Evolutionary conservation across 2,797 vertebrate species (phyloP), one percentile per base, ranked within the genome.

Genomic region (Meda fulgida): DNA sequence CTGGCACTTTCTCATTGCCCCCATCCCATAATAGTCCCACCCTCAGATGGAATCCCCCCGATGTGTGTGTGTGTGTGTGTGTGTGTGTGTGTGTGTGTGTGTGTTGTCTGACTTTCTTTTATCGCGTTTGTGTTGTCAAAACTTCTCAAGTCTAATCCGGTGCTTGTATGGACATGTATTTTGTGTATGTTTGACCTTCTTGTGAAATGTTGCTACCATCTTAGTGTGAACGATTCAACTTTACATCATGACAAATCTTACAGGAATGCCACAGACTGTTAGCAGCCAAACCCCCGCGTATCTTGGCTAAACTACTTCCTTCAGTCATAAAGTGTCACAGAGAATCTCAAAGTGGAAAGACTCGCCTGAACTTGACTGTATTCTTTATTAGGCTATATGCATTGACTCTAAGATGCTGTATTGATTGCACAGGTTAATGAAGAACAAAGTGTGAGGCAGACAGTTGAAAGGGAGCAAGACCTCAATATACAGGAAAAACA

Each of bases 1-100:
- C 34, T 80, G 80, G 3, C 26, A 84, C 67, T 73, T 84, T 86
- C 66, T 87, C 79, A 84, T 79, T 85, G 86, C 87, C 76, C 81
- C 66, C 43, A 65, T 85, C 77, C 69, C 38, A 67, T 84, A 48
- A 85, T 40, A 63, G 16, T 43, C 69, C 73, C 14, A 71, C 55
- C 72, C 60, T 80, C 26, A 26, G 72, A 7, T 81, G 80, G 85
- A 89, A 86, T 82, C 34, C 55, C 70, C 34, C 70, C 21, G 48
- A 34, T 78, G 46, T 31, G 55, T 67, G 67, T 82, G 36, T 71
- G 38, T 63, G 31, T 66, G 53, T 80, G 77, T 69, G 51, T 71
- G 73, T 69, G 8, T 71, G 26, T 63, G 43, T 65, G 69, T 80
- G 77, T 58, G 26, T 71, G 72, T 67, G 51, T 70, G 36, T 67